Evolutionary conservation across 2,888 invertebrate species (phyloP), one percentile per base, ranked within the genome.

Genomic region (Macrosoma leucophasiata): DNA sequence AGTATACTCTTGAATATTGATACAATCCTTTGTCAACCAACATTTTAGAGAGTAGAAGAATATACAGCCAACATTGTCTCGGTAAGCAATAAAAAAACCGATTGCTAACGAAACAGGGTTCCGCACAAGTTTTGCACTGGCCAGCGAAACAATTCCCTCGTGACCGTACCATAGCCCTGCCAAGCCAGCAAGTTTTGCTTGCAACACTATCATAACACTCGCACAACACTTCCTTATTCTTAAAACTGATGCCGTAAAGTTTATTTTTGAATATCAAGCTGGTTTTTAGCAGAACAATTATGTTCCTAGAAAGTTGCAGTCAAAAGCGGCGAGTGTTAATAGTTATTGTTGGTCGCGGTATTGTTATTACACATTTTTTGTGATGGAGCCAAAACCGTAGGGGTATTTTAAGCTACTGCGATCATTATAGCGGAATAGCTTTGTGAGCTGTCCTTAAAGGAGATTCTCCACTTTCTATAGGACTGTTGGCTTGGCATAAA

Each of bases 101-200:
- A n/a, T n/a, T n/a, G n/a, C n/a, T n/a, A n/a, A n/a, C n/a, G n/a
- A 21, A 24, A 29, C 13, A 33, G 17, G 32, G 24, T 45, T 40
- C 46, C 46, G 49, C 58, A 54, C 49, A 52, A 44, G 53, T 56
- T 55, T 54, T 52, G 53, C 52, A 54, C 57, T 51, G 49, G 65
- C 72, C 71, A 72, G 68, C 73, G 70, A 73, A 74, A 75, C 74
- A 77, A 74, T 75, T 66, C 76, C 65, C 74, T 41, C 62, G 69
- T 64, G 75, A 69, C 71, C 69, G 60, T n/a, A n/a, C 59, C 55
- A 43, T 46, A 47, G 59, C 57, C 55, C 52, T 65, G 74, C 74
- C 72, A 73, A 74, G 59, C 61, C 52, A 53, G 57, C 62, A 58
- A 62, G 64, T 64, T 62, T 57, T 54, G 41, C 39, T 11, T 43